Base-by-base conservation (phyloP, 2,113 vertebrate genomes). In the Poeciliopsis prolifica region DNA sequence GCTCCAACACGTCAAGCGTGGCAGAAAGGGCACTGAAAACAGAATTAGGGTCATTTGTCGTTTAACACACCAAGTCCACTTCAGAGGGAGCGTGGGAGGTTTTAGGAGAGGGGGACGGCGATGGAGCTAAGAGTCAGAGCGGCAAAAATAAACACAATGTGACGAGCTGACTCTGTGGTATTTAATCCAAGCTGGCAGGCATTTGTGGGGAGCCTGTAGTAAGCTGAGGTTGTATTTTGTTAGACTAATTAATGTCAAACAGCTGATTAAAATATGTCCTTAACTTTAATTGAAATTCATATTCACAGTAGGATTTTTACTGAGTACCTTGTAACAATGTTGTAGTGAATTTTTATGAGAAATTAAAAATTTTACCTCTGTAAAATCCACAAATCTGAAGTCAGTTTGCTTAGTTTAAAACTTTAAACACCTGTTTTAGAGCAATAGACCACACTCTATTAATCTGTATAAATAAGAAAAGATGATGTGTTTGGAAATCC, bases 1-100 rank as follows among this genome's bases (percentile, higher is more conserved):
- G 87, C 73, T 92, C 84, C 75, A 99, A 93, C 82, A 96, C 91
- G 28, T 95, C 92, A 30, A 96, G 80, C 0, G 98, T 98, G 0
- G 93, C 82, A 3, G 91, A 85, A 70, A 96, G 88, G 1, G 97
- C 97, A 72, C 97, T 99, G 94, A 15, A 77, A 86, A 81, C 29
- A 76, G 37, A 80, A 71, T 74, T 64, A 82, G 26, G 74, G 81
- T 85, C 51, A 78, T 68, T 72, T 82, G 51, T 68, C 0, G 5
- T 78, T 86, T 70, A 74, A 79, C 64, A 69, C 33, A 42, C 19
- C 4, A 22, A 51, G 35, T 31, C 64, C 26, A 48, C 60, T 69
- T 70, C 65, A 67, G 42, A 70, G 37, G 5, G 63, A 74, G 54
- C 0, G 1, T 11, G 19, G 24, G 65, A 48, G 30, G 30, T 65